Evolutionary conservation across 2,113 vertebrate species (phyloP).

Genomic region (Limnothrissa miodon): DNA sequence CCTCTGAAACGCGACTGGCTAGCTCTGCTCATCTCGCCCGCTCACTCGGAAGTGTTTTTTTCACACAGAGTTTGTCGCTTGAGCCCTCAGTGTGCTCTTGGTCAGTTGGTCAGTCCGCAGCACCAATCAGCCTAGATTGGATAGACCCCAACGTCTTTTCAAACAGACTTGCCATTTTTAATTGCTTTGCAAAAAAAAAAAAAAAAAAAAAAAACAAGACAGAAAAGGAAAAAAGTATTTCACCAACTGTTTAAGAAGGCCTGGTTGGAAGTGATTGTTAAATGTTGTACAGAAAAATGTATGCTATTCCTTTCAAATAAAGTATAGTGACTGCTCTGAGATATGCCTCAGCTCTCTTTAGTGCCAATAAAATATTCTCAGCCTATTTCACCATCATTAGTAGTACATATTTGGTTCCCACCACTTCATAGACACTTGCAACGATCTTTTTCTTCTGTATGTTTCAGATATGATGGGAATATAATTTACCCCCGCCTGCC

Average conservation of each 20-base stretch:
- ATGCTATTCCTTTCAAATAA: slow-evolving; percentile 80
- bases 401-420: not conserved
- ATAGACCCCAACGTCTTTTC: not conserved
- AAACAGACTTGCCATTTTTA: slow-evolving; percentile 9
- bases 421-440: too few species aligned
- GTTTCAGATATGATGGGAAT: too few species aligned
- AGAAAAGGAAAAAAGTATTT: slow-evolving; percentile 61
- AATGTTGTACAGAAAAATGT: slow-evolving; percentile 90
- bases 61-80: not conserved
- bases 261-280: slow-evolving; percentile 82
- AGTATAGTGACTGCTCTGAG: slow-evolving; percentile 71
- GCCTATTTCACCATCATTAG: not conserved
- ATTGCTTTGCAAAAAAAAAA: slow-evolving; percentile 11
- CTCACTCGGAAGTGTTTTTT: too few species aligned
- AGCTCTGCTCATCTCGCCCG: not conserved
- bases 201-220: not conserved
- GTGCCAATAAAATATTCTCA: not conserved
- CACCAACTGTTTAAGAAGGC: slow-evolving; percentile 56
- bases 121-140: not conserved
- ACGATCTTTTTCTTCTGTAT: too few species aligned
- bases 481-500: too few species aligned
- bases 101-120: not conserved
- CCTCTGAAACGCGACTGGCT: slow-evolving; percentile 72
- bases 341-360: not conserved
- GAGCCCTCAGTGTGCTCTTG: not conserved